Base-by-base conservation (phyloP, 2,797 vertebrate genomes). In the Epinephelus malabaricus region DNA sequence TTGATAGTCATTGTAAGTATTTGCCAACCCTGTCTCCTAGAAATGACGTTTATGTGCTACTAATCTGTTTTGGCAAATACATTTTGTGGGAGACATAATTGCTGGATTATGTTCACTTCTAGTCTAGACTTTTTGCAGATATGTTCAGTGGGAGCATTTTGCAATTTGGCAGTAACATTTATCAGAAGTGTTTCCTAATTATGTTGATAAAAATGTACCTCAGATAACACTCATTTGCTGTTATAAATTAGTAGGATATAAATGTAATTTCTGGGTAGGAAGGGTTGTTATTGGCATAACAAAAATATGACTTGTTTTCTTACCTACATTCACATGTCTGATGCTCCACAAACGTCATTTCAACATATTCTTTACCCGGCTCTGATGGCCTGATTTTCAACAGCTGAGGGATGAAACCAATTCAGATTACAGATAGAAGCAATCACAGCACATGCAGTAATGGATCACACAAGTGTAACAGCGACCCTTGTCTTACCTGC, bases 281-380 rank as follows among this genome's bases (percentile, higher is more conserved):
- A 0, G 8, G 15, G 27, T 60, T 74, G 27, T 10, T 60, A 45
- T 64, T 68, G 79, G 9, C 5, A 75, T 63, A 62, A 79, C 76
- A 55, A 89, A 83, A 86, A 54, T n/a, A 69, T 34, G 72, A 45
- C 62, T 72, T 62, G 81, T 89, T 86, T 89, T 94, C 95, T 94
- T 97, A 99, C 98, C 97, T 98, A 97, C 98, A 99, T 92, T 97
- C 96, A 89, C 98, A 99, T 93, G 93, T 93, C 92, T 94, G 95
- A 74, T 99, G 97, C 94, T 98, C 97, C 3, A 96, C 95, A 96
- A 99, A 99, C 0, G 91, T 92, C 96, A 98, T 95, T 92, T 98
- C 96, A 91, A 97, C 96, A 3, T 97, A 98, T 85, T 96, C 95
- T 72, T 95, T 92, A 68, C 83, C 94, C n/a, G 94, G 93, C 46